Evolutionary conservation across 2,888 invertebrate genomes (phyloP).

Genomic region (Lepidocyrtoides sp.): DNA sequence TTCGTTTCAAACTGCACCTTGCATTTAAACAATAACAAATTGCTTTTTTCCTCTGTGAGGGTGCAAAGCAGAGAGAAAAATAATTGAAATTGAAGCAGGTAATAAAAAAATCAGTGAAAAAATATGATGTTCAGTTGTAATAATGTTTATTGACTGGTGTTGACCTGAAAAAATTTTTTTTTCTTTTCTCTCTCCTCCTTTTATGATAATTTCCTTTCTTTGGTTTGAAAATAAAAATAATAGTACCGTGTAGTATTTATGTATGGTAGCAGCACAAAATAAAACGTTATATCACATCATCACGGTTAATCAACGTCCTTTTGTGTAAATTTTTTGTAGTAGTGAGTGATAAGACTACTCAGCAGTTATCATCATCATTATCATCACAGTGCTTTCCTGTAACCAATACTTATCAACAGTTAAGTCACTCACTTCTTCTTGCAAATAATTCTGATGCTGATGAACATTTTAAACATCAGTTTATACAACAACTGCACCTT

Average conservation of each 20-base stretch:
- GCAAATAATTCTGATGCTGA: background rate
- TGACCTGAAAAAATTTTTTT: constrained; percentile 24
- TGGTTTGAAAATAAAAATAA: background rate
- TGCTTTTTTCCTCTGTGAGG: background rate
- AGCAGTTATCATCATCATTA: constrained; percentile 4
- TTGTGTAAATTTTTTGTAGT: background rate
- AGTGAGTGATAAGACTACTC: background rate
- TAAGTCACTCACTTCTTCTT: constrained; percentile 46
- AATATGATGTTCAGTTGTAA: background rate
- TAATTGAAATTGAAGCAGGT: constrained; percentile 29
- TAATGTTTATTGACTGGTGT: constrained; percentile 47
- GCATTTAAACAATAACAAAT: background rate
- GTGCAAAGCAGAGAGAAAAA: constrained; percentile 4
- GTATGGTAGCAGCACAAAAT: background rate
- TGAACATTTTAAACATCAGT: constrained; percentile 13
- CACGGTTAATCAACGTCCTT: constrained; percentile 24
- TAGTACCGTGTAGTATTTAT: background rate
- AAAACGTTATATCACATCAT: constrained; percentile 8
- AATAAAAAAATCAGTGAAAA: constrained; percentile 18
- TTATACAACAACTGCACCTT: background rate
- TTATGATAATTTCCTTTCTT: constrained; percentile 7
- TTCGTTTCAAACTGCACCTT: background rate
- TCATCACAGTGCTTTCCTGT: constrained; percentile 17
- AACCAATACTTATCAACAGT: constrained; percentile 66
- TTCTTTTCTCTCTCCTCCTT: background rate